These are phyloP conservation scores for Nannobrachium achirus DNA, from an alignment of 2,113 vertebrate species.

Conservation along the genomic window DNA sequence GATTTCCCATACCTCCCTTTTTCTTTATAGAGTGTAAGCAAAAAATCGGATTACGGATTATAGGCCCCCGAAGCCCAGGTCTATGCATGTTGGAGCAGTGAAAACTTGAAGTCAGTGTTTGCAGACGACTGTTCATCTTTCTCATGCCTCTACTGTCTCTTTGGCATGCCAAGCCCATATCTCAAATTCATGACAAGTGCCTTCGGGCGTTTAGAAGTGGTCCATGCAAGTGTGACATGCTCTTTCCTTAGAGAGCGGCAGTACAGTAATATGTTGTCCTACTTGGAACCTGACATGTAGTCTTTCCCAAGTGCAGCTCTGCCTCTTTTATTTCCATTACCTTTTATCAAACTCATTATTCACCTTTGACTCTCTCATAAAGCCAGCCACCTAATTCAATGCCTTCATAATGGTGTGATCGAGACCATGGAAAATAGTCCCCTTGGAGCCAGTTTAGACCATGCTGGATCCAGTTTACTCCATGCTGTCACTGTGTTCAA, in stretches of 20 bases:
- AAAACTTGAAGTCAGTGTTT: slow-evolving; percentile 9
- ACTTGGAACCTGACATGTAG: slow-evolving; percentile 19
- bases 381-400: background rate
- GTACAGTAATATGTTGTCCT: background rate
- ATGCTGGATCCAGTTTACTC: background rate
- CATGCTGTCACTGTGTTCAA: background rate
- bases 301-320: background rate
- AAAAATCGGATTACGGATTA: too few species aligned
- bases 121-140: slow-evolving; percentile 9
- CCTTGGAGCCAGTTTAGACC: background rate
- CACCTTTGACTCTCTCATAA: slow-evolving; percentile 3
- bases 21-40: too few species aligned
- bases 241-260: slow-evolving; percentile 1
- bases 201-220: slow-evolving; percentile 28
- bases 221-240: slow-evolving; percentile 7
- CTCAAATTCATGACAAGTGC: slow-evolving; percentile 30
- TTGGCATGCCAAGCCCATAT: slow-evolving; percentile 28
- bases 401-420: background rate
- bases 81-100: slow-evolving; percentile 33
- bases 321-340: background rate
- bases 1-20: too few species aligned
- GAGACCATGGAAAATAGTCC: background rate
- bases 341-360: slow-evolving; percentile 1
- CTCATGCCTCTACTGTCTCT: slow-evolving; percentile 18
- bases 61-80: slow-evolving; percentile 1